Evolutionary conservation across 2,888 invertebrate species (phyloP), one percentile per base, ranked within the genome.

Genomic region (Stenchaetothrips biformis): DNA sequence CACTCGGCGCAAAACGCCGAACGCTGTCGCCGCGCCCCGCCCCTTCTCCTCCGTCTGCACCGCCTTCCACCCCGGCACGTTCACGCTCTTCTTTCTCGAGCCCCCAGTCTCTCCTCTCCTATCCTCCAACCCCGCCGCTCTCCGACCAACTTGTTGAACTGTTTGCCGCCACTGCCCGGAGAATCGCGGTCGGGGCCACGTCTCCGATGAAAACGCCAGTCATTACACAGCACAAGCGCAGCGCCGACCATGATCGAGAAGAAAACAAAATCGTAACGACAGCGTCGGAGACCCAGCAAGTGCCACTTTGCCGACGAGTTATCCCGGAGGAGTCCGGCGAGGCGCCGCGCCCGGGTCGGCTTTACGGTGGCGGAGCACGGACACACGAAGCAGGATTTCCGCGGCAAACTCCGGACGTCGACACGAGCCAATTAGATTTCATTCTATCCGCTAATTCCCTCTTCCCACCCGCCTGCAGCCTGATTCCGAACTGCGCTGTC

Each of bases 351-450:
- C 37, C 37, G 37, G 37, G 37, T 37, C 37, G 48, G 78, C 48
- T 16, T 9, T 48, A 25, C 16, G 78, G 47, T 13, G 49, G 16
- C 1, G 21, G 67, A 21, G 78, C 48, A 18, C 49, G 48, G 11
- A 16, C 25, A 11, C 47, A 48, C 48, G 78, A 47, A 47, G 48
- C 49, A 11, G 49, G 49, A 78, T 37, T 37, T 37, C 2, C 48
- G 79, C 27, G 74, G 47, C 67, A 67, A 62, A 67, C 79, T 16
- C 79, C 67, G 21, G 74, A 37, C 67, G 18, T 3, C 27, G 79
- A 74, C 67, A 74, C 25, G 67, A 8, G 21, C 49, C 49, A 78
- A 78, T 49, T 48, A 78, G 49, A 37, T 78, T 49, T n/a, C 11
- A 78, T 48, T 78, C 49, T 37, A 9, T 77, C 48, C 62, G 53